Conservation (phyloP, 2,113 vertebrate genomes). For the Sinosuthora webbiana region DNA sequence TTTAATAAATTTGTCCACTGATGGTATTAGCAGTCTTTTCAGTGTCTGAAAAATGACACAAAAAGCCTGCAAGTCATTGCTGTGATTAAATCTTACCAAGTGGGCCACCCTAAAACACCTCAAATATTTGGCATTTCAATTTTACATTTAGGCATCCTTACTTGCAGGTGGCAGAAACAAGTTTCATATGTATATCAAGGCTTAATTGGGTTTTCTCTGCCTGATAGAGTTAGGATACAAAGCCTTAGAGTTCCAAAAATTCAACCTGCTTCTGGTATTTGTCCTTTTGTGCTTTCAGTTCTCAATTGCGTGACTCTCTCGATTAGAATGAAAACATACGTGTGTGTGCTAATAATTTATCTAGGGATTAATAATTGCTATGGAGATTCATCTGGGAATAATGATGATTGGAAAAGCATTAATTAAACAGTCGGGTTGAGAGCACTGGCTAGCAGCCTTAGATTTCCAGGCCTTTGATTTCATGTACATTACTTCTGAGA, state of each 20-base stretch:
- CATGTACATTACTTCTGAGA: not conserved
- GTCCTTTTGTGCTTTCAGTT: not conserved
- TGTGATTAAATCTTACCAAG: not conserved
- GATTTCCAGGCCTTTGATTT: slow-evolving; percentile 37
- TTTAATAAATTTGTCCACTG: not conserved
- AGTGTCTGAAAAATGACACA: not conserved
- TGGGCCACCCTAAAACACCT: not conserved
- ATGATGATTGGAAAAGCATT: slow-evolving; percentile 34
- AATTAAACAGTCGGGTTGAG: not conserved
- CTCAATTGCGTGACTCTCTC: fast-evolving
- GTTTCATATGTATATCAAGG: not conserved
- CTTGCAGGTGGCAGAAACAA: not conserved
- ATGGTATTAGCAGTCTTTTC: not conserved
- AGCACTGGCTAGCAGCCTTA: not conserved
- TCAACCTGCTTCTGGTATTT: not conserved
- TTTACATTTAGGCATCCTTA: not conserved
- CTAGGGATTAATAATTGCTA: slow-evolving; percentile 30
- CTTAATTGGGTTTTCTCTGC: not conserved
- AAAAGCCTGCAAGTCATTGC: not conserved
- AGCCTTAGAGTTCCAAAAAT: not conserved
- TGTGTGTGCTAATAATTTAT: not conserved
- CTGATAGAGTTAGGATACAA: not conserved
- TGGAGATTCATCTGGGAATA: slow-evolving; percentile 32
- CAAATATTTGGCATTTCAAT: not conserved
- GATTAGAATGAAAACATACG: not conserved